phyloP scores from a whole-genome alignment of 2,797 vertebrate species.

The Momotus momota region DNA sequence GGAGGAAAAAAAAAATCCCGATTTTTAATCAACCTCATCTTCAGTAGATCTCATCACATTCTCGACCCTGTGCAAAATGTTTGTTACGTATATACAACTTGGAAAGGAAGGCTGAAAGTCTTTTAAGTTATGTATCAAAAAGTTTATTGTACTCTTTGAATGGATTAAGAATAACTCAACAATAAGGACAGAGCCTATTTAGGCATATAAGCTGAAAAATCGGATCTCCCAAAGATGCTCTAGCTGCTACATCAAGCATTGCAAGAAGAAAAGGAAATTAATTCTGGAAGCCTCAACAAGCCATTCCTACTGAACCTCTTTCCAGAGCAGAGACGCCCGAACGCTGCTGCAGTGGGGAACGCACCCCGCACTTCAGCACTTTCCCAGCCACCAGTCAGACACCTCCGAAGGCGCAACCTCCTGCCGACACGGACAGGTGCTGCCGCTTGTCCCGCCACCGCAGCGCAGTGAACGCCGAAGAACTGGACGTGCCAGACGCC shows the following conservation, averaged over 20 bases:
- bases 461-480: accelerated
- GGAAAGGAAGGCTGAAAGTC: background rate
- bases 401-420: background rate
- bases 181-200: background rate
- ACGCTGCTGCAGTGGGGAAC: background rate
- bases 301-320: background rate
- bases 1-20: background rate
- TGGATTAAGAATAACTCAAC: background rate
- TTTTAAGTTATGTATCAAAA: no score
- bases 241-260: background rate
- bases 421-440: no score
- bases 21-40: background rate
- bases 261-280: no score
- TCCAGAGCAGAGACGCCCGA: background rate
- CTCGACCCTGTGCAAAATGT: background rate
- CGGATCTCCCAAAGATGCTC: background rate
- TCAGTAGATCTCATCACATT: background rate
- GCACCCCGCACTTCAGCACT: accelerated
- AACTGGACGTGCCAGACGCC: accelerated
- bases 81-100: background rate
- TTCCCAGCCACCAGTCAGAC: background rate
- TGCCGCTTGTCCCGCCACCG: background rate
- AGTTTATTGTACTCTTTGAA: background rate
- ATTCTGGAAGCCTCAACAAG: background rate
- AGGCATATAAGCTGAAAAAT: background rate